phyloP scores from a whole-genome alignment of 2,888 invertebrate genomes.

The Drosophila tripunctata region DNA sequence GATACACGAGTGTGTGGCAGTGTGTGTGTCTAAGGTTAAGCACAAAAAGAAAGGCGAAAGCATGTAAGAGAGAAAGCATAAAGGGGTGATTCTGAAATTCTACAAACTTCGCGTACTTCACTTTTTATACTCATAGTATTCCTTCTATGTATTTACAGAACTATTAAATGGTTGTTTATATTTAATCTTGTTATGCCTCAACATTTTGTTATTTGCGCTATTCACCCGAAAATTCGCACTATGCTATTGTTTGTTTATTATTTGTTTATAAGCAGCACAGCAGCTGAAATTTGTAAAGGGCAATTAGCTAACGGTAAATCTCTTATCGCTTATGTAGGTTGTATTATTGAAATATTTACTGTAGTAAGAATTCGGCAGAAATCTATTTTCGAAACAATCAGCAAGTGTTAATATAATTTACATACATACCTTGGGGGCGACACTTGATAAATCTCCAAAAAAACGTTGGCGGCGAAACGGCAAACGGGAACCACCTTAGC shows the following conservation, averaged over 20 bases:
- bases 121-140: background rate
- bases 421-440: constrained; percentile 56
- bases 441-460: constrained; percentile 47
- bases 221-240: constrained; percentile 13
- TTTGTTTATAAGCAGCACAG: constrained; percentile 38
- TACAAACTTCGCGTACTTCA: background rate
- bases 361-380: constrained; percentile 33
- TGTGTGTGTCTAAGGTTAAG: constrained; percentile 61
- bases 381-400: constrained; percentile 8
- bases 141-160: background rate
- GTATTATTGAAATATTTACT: constrained; percentile 39
- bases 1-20: constrained; percentile 26
- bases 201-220: constrained; percentile 61
- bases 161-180: constrained; percentile 12
- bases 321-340: constrained; percentile 20
- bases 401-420: constrained; percentile 24
- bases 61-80: background rate
- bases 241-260: constrained; percentile 26
- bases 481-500: constrained; percentile 34
- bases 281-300: constrained; percentile 6
- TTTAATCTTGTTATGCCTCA: constrained; percentile 50
- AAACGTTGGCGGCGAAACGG: constrained; percentile 34
- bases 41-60: constrained; percentile 51
- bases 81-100: constrained; percentile 9
- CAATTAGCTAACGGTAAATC: constrained; percentile 25